Base-by-base conservation (phyloP, 2,113 vertebrate species). In the Muntiacus reevesi region DNA sequence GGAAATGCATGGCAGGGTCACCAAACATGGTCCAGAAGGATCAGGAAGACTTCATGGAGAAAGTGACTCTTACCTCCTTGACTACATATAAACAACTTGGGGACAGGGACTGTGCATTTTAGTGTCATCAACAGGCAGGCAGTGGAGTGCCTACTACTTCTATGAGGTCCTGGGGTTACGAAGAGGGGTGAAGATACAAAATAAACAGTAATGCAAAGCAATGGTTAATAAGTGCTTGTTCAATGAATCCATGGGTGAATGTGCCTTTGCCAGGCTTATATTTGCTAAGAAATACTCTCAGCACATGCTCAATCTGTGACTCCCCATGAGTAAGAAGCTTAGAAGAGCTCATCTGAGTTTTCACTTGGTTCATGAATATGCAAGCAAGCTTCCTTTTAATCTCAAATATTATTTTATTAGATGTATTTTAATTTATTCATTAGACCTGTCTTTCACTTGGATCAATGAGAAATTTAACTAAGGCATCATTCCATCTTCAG, bases 371-470 rank as follows among this genome's bases (percentile, higher is more conserved):
- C 97, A 95, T 98, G 97, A 95, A 97, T 98, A 97, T 97, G 95
- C 92, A 96, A 94, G 81, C 21, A n/a, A 67, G 82, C 81, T 94
- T 94, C 88, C 96, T 93, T 96, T 96, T 93, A 89, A 98, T 96
- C 85, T 94, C 97, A 86, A 76, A 62, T 90, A 95, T 98, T 95
- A 96, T 92, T 95, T 95, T 91, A 97, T 92, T 96, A 96, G 95
- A 78, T 55, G 60, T 71, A 62, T 83, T 96, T 97, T 93, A 33
- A 91, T 90, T 74, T 82, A 89, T 95, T 97, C 94, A 71, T 92
- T 96, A 91, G 90, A 62, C 36, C 64, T n/a, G 21, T 30, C 92
- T 94, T 94, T 88, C 7, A 1, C 57, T 82, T 25, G 19, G 57
- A 54, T 96, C 59, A 47, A 14, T 40, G 84, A 87, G 90, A 89